Base-by-base conservation (phyloP, 2,797 vertebrate species). In the Bufotes viridis region DNA sequence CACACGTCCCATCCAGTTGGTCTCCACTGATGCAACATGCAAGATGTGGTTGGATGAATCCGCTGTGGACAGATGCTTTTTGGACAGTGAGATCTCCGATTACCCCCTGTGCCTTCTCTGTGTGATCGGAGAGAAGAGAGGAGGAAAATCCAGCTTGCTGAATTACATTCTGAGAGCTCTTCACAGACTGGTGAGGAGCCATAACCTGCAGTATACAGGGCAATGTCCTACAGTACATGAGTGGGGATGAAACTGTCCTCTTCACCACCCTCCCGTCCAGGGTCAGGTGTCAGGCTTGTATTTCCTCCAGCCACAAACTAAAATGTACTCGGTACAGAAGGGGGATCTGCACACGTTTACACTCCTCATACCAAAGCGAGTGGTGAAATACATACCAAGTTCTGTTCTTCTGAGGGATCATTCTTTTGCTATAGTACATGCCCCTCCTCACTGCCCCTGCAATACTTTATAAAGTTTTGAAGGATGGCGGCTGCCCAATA, bases 131-230 rank as follows among this genome's bases (percentile, higher is more conserved):
- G 87, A 90, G 83, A 85, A 83, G 65, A 55, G 89, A 1, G 67
- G 74, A 17, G 89, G 89, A 0, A 90, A 90, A 65, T 88, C 89
- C n/a, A 88, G 70, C 13, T 83, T 90, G 17, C 18, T 90, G 72
- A 90, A 90, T 67, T 90, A 88, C 49, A 86, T 90, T 13, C 17
- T 88, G 53, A 82, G 87, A 74, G 84, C 84, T 6, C 87, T 90
- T 7, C 22, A n/a, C n/a, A 17, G 75, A 53, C 78, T 24, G 89
- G 89, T 90, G 72, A 79, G 87, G 1, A 42, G 11, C n/a, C 5
- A 34, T 20, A 26, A 82, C 20, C 26, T 65, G 24, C 49, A 69
- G 34, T 29, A 11, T 6, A 67, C 6, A 72, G 17, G 69, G 69
- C 7, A 1, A 42, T 5, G 11, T 42, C 42, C 7, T 18, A 29